phyloP scores from a whole-genome alignment of 2,113 vertebrate genomes.

The Thermophis baileyi region DNA sequence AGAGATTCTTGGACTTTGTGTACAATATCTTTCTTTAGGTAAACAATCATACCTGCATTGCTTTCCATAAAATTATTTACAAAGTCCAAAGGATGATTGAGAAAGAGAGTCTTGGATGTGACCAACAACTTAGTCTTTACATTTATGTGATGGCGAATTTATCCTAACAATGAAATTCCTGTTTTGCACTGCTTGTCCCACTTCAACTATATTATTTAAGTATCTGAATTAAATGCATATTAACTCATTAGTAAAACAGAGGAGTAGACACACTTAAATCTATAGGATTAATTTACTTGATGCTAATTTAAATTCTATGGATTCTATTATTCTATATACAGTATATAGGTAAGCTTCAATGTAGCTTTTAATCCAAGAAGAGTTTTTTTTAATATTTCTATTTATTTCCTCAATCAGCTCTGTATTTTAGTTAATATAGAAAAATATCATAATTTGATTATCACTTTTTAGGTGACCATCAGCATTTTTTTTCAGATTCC shows the following conservation, averaged over 20 bases:
- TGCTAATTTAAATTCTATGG: neutral
- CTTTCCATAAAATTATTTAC: neutral
- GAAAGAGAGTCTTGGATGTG: neutral
- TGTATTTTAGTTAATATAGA: neutral
- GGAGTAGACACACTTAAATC: neutral
- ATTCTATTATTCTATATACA: neutral
- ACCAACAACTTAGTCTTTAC: neutral
- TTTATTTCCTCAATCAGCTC: neutral
- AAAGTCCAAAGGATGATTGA: neutral
- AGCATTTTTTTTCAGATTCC: neutral
- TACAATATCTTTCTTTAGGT: neutral
- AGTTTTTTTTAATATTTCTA: neutral
- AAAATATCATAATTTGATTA: neutral
- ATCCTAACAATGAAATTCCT: neutral
- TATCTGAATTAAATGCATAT: neutral
- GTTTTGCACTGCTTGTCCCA: neutral
- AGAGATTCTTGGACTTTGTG: neutral
- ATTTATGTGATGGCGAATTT: no score
- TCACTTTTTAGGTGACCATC: neutral
- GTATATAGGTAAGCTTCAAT: neutral
- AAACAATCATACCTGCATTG: neutral
- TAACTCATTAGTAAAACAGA: neutral
- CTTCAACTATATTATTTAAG: neutral
- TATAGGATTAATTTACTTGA: neutral
- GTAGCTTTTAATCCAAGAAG: neutral